These are phyloP conservation scores for Tineola bisselliella DNA, from an alignment of 2,888 invertebrate genomes.

Conservation along the genomic window DNA sequence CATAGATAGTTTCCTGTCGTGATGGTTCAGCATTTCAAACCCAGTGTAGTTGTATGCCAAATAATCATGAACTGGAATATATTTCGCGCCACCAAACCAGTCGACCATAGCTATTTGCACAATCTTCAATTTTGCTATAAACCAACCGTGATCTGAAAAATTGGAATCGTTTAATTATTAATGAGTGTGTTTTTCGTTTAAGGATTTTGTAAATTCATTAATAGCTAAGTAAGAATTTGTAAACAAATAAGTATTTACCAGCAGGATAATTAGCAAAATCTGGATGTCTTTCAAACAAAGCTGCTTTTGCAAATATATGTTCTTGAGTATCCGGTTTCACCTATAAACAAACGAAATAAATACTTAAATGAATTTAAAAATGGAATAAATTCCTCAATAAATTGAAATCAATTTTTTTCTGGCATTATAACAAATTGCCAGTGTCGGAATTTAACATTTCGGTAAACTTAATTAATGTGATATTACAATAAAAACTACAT, in stretches of 20 bases:
- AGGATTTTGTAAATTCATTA: no score
- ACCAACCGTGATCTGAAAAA: slow-evolving; percentile 79
- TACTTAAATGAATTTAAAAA: no score
- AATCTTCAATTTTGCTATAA: slow-evolving; percentile 80
- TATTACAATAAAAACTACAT: no score
- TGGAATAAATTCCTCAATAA: no score
- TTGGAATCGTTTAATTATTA: no score
- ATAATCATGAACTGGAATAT: slow-evolving; percentile 72
- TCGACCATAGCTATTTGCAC: slow-evolving; percentile 79
- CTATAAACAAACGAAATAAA: slow-evolving; percentile 36
- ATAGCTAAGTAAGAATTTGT: not conserved
- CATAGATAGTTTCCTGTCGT: slow-evolving; percentile 19
- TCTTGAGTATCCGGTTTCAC: slow-evolving; percentile 64
- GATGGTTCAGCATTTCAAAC: slow-evolving; percentile 34
- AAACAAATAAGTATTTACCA: slow-evolving; percentile 35
- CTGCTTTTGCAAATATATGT: slow-evolving; percentile 67
- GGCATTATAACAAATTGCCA: no score
- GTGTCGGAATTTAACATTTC: no score
- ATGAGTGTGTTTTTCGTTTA: no score
- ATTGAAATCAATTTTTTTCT: no score
- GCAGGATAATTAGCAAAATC: slow-evolving; percentile 74
- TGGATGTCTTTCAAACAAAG: slow-evolving; percentile 77
- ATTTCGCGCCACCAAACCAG: slow-evolving; percentile 83
- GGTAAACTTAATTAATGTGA: no score
- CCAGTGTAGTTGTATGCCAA: slow-evolving; percentile 62